Evolutionary conservation across 1,140 invertebrate genomes (phyloP).

Genomic region (Drosophila leontia): DNA sequence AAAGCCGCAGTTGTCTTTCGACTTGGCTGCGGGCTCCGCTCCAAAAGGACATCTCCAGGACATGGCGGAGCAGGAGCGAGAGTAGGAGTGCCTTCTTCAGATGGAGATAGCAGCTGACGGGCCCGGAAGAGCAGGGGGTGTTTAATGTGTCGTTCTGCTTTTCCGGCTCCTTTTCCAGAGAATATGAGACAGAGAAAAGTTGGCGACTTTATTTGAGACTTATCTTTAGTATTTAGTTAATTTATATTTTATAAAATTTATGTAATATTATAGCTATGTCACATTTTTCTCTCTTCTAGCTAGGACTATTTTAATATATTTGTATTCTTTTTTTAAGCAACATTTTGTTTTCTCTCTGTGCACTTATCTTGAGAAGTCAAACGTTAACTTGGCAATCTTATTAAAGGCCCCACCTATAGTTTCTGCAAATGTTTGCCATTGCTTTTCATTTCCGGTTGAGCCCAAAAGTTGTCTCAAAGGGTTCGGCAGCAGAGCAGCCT

Average conservation of each 20-base stretch:
- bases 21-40: conserved; percentile 57
- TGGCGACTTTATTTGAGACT: background rate
- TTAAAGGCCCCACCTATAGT: conserved; percentile 25
- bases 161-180: conserved; percentile 23
- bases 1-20: conserved; percentile 78
- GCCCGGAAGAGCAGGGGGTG: conserved; percentile 14
- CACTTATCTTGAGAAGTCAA: conserved; percentile 13
- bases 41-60: conserved; percentile 34
- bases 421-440: conserved; percentile 38
- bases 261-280: no score
- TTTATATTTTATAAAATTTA: background rate
- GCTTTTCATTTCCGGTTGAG: conserved; percentile 53
- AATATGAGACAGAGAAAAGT: conserved; percentile 24
- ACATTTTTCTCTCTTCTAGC: no score
- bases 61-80: background rate
- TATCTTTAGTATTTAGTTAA: no score
- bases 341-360: conserved; percentile 1
- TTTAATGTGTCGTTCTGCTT: conserved; percentile 31
- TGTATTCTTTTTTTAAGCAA: background rate
- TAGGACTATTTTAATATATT: background rate
- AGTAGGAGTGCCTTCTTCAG: conserved; percentile 35
- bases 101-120: conserved; percentile 49
- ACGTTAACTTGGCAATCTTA: conserved; percentile 36
- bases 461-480: conserved; percentile 56
- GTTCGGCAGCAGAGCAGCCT: conserved; percentile 37